Evolutionary conservation across 2,888 invertebrate species (phyloP), one percentile per base, ranked within the genome.

Genomic region (Sarcophaga carnaria): DNA sequence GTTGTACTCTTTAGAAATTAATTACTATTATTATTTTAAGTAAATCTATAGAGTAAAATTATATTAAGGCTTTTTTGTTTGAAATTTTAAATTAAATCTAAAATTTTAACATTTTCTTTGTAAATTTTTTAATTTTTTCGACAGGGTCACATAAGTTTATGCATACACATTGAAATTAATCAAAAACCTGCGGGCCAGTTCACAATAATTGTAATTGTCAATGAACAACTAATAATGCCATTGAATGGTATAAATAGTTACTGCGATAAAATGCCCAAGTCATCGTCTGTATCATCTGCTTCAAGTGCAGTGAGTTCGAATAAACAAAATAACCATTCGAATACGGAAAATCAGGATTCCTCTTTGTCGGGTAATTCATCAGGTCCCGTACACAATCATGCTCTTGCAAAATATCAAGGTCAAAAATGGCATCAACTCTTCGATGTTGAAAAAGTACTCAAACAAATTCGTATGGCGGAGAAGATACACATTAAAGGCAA

Each of bases 361-460:
- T 45, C 67, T 75, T 66, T 74, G 10, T 80, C 84, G n/a, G 76
- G 76, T 47, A 64, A 80, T 71, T 49, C 64, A n/a, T 67, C 69
- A 25, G 59, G 47, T 20, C 69, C 54, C 12, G 60, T 47, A 11
- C 64, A 69, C 47, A 82, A 22, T 62, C 87, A 89, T 80, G 82
- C 87, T 11, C 64, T 89, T 22, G 76, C 85, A 14, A 89, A 88
- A 83, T 80, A 92, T 83, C 92, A 91, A 81, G 92, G 92, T 0
- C 91, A 92, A 72, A 92, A 91, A 77, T 93, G 93, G 93, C 91
- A 90, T 14, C 91, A 91, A 85, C 89, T 91, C 47, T 90, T 91
- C 54, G 92, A 93, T 84, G 88, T 92, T 69, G 93, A 93, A 47
- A 92, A 90, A 80, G 88, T 92, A 49, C 88, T 93, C 20, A 92